Conservation (phyloP, 1,140 invertebrate species). For the Pollicipes pollicipes region DNA sequence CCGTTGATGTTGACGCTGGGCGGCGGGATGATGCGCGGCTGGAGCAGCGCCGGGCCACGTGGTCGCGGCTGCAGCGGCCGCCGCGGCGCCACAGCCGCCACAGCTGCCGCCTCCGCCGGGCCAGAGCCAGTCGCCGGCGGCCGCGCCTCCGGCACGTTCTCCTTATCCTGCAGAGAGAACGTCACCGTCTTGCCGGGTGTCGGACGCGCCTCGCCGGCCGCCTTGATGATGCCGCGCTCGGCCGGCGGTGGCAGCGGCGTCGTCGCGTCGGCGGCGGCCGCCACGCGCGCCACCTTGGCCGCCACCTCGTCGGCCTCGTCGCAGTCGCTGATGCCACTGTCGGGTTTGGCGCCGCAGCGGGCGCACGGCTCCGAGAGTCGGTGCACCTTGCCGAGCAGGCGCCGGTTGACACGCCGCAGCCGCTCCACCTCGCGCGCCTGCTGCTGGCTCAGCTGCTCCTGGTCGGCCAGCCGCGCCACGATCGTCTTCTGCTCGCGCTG, state of each 20-base stretch:
- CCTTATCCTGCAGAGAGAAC: neutral
- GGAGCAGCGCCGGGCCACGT: neutral
- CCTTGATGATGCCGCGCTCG: neutral
- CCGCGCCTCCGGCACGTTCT: neutral
- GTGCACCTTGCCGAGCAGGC: neutral
- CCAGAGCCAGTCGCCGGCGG: too few relatives aligned
- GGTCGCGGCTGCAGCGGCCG: neutral
- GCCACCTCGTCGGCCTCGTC: neutral
- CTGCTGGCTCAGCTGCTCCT: neutral
- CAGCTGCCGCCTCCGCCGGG: neutral
- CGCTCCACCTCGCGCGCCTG: conserved; percentile 3
- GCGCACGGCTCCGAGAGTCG: conserved; percentile 1
- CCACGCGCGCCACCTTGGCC: neutral
- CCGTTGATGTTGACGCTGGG: neutral
- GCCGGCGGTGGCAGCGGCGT: neutral
- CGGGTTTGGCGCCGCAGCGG: neutral
- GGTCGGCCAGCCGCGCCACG: neutral
- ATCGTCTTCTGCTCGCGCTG: neutral
- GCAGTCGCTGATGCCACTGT: conserved; percentile 5
- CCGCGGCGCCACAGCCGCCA: too few relatives aligned
- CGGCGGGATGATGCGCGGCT: neutral
- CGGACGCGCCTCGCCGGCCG: neutral
- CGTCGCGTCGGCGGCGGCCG: too few relatives aligned
- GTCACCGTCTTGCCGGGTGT: neutral
- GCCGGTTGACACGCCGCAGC: neutral